Conservation (phyloP, 1,140 invertebrate species). For the Laupala kohalensis region DNA sequence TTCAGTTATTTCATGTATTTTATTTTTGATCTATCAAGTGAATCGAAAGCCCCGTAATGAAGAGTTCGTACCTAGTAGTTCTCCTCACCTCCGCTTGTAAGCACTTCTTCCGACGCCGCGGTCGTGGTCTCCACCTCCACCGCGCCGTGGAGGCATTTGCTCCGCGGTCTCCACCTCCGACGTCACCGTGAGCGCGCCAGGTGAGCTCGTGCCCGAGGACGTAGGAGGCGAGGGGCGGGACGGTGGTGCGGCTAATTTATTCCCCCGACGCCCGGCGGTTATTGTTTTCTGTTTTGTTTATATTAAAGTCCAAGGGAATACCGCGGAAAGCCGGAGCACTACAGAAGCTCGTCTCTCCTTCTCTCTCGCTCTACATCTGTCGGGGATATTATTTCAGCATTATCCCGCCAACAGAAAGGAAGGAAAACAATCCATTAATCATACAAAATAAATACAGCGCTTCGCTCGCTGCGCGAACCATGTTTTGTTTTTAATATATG, state of each 20-base stretch:
- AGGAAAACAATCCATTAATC: not conserved
- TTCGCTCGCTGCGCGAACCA: not conserved
- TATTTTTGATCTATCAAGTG: not conserved
- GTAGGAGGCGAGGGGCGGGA: too few relatives aligned
- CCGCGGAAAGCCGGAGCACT: not conserved
- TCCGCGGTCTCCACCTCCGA: too few relatives aligned
- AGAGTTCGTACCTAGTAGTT: not conserved
- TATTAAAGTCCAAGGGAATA: not conserved
- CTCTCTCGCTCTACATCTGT: not conserved
- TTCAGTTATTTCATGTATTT: too few relatives aligned
- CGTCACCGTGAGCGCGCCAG: too few relatives aligned
- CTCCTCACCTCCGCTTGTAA: too few relatives aligned
- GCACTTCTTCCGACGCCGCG: too few relatives aligned
- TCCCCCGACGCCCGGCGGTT: not conserved
- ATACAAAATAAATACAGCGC: not conserved
- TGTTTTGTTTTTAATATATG: not conserved
- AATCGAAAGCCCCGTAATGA: not conserved
- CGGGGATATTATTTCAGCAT: not conserved
- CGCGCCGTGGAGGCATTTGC: too few relatives aligned
- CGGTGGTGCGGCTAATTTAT: not conserved
- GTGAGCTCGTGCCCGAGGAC: not conserved
- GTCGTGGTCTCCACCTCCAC: not conserved
- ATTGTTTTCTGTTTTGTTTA: not conserved
- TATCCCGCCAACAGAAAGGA: not conserved
- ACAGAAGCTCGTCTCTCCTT: not conserved